phyloP scores from a whole-genome alignment of 2,797 vertebrate genomes.

The Chelon labrosus region DNA sequence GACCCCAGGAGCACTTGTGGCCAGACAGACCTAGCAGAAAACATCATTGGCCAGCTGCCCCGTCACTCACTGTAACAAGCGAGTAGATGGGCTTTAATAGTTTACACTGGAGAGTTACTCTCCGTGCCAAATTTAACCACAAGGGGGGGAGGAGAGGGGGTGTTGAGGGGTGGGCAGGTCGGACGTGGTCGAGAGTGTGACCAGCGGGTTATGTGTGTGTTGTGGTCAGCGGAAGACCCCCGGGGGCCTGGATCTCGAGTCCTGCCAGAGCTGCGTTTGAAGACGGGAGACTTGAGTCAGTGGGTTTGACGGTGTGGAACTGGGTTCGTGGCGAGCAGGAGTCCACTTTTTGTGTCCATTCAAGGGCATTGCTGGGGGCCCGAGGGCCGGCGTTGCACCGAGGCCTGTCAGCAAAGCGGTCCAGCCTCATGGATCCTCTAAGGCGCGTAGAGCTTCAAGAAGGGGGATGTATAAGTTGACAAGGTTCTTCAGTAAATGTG shows the following conservation, averaged over 20 bases:
- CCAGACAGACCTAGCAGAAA: constrained; percentile 64
- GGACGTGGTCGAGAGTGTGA: constrained; percentile 68
- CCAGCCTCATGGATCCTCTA: constrained; percentile 68
- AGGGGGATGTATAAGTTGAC: constrained; percentile 76
- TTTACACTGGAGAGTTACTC: constrained; percentile 77
- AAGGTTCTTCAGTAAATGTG: constrained; percentile 57
- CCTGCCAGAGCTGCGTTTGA: constrained; percentile 38
- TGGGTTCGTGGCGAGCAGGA: constrained; percentile 35
- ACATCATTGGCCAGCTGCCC: constrained; percentile 76
- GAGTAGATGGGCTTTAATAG: constrained; percentile 70
- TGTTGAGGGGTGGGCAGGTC: constrained; percentile 29
- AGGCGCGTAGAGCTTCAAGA: constrained; percentile 37
- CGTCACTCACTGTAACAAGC: constrained; percentile 74
- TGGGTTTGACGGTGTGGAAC: constrained; percentile 51
- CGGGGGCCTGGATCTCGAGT: constrained; percentile 47
- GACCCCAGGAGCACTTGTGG: constrained; percentile 70
- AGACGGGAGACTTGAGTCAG: constrained; percentile 40
- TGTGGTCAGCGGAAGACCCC: constrained; percentile 67
- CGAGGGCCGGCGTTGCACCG: constrained; percentile 49
- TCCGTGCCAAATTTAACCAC: constrained; percentile 82
- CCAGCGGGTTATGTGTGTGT: constrained; percentile 60
- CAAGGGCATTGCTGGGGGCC: constrained; percentile 76
- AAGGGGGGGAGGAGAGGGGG: constrained; percentile 16
- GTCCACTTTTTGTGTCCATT: constrained; percentile 78
- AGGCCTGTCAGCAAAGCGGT: constrained; percentile 60